A percentile compares a stretch with the other conserved stretches of the same genome.
These are phyloP conservation scores for Micoletzkya japonica DNA, from an alignment of 2,888 invertebrate genomes.

Conservation along the genomic window DNA sequence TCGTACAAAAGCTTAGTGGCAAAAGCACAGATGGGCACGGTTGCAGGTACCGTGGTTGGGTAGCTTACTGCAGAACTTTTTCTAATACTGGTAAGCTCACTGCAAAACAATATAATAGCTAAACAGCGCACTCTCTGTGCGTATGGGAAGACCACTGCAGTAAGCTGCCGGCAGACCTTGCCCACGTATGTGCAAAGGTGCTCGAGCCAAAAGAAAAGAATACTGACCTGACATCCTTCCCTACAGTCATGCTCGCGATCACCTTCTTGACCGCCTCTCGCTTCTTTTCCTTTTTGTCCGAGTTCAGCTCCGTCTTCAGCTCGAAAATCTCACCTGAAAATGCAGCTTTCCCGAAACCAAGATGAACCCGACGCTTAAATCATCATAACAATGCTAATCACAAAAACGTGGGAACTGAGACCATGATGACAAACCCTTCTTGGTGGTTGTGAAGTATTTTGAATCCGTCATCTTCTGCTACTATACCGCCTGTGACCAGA, in stretches of 20 bases:
- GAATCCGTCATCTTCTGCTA: constrained; percentile 91
- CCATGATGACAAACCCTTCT: constrained; percentile 79
- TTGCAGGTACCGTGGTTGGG: no score
- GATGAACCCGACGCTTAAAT: background rate
- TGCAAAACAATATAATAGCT: no score
- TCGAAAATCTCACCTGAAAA: constrained; percentile 89
- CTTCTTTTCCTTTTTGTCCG: constrained; percentile 99
- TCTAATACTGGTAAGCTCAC: no score
- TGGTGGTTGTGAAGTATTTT: constrained; percentile 98
- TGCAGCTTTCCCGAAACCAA: background rate
- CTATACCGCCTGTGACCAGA: constrained; percentile 7
- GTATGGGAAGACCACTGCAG: no score
- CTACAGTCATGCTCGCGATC: constrained; percentile 99
- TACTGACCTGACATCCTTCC: constrained; percentile 83
- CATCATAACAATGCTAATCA: background rate
- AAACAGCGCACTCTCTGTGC: no score
- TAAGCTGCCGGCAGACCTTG: no score
- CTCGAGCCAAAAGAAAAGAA: constrained; percentile 73
- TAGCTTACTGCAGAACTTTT: no score
- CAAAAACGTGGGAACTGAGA: no score
- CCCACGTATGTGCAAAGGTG: no score
- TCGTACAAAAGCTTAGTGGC: no score
- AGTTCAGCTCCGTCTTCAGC: constrained; percentile 95
- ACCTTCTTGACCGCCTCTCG: constrained; percentile 99
- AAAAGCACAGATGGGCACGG: no score